Evolutionary conservation across 2,888 invertebrate species (phyloP).

Genomic region (Saturnia pavonia): DNA sequence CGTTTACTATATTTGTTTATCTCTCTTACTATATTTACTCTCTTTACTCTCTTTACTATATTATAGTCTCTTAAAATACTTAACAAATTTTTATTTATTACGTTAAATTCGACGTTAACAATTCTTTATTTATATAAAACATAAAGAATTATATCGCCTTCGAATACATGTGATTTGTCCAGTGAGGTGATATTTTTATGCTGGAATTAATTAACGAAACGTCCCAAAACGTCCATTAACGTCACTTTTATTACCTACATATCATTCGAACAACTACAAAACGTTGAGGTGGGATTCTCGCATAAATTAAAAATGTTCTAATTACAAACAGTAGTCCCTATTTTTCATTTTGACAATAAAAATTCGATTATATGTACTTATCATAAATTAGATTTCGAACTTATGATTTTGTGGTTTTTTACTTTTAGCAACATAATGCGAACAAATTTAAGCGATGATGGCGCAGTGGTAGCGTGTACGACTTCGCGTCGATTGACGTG

Average conservation of each 20-base stretch:
- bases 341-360: slow-evolving; percentile 17
- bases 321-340: slow-evolving; percentile 21
- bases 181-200: slow-evolving; percentile 40
- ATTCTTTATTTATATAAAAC: background rate
- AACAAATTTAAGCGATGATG: no score
- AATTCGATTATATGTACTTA: background rate
- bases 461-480: no score
- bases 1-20: background rate
- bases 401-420: background rate
- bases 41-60: no score
- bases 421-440: background rate
- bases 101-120: background rate
- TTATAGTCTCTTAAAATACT: background rate
- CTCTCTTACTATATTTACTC: no score
- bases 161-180: slow-evolving; percentile 6
- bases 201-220: slow-evolving; percentile 54
- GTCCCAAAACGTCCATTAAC: slow-evolving; percentile 51
- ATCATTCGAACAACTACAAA: slow-evolving; percentile 54
- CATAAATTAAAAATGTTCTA: slow-evolving; percentile 16
- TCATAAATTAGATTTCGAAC: background rate
- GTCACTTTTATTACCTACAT: slow-evolving; percentile 63
- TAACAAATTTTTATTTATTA: background rate
- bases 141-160: background rate
- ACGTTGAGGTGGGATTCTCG: slow-evolving; percentile 29
- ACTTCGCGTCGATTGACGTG: no score